phyloP scores from a whole-genome alignment of 2,888 invertebrate genomes.

The Operophtera brumata region DNA sequence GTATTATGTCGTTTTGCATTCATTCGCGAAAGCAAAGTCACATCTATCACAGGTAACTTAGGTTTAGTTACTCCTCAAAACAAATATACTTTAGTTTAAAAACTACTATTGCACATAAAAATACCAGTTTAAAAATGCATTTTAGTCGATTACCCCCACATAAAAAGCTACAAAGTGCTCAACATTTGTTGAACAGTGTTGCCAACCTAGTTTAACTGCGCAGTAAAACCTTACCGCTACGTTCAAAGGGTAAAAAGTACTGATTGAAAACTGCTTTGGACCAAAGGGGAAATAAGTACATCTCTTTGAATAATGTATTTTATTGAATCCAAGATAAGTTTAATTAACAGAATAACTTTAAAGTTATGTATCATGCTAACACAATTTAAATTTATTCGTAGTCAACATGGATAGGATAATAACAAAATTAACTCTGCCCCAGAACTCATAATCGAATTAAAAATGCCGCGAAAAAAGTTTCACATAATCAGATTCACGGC shows the following conservation, averaged over 20 bases:
- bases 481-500: constrained; percentile 47
- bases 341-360: too few relatives aligned
- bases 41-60: too few relatives aligned
- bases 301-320: not conserved
- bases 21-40: too few relatives aligned
- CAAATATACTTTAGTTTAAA: not conserved
- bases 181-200: constrained; percentile 36
- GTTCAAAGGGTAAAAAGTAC: constrained; percentile 24
- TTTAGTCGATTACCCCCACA: constrained; percentile 32
- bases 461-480: constrained; percentile 31
- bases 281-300: constrained; percentile 17
- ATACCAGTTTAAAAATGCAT: constrained; percentile 9
- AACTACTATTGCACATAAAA: not conserved
- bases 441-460: constrained; percentile 28
- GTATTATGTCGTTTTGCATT: too few relatives aligned
- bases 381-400: too few relatives aligned
- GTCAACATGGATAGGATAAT: constrained; percentile 1
- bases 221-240: constrained; percentile 34
- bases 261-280: constrained; percentile 30
- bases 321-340: not conserved
- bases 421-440: constrained; percentile 17
- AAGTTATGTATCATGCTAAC: too few relatives aligned
- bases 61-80: too few relatives aligned
- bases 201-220: constrained; percentile 42
- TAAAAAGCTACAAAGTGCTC: constrained; percentile 39